Evolutionary conservation across 2,113 vertebrate genomes (phyloP).

Genomic region (Marmota flaviventris): DNA sequence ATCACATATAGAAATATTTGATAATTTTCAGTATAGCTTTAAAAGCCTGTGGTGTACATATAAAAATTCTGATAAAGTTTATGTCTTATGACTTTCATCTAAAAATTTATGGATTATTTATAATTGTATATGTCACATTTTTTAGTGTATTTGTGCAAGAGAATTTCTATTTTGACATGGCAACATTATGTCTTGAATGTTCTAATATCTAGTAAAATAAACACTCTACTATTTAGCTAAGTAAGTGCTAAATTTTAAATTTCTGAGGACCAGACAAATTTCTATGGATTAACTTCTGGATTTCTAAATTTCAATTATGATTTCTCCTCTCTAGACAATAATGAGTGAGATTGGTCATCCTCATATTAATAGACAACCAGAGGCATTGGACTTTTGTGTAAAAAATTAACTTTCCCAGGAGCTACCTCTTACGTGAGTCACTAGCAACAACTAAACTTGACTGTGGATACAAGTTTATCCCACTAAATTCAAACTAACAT

Average conservation of each 20-base stretch:
- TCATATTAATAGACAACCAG: not conserved
- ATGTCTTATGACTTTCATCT: not conserved
- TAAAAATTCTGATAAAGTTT: conserved; percentile 17
- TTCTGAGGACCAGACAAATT: not conserved
- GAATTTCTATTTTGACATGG: not conserved
- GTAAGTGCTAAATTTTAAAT: not conserved
- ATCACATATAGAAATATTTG: not conserved
- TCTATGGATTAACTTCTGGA: not conserved
- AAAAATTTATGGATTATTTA: not conserved
- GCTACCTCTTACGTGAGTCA: not conserved
- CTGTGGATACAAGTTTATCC: not conserved
- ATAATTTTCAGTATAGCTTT: not conserved
- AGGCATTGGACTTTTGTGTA: not conserved
- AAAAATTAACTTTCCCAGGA: not conserved
- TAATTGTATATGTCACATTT: not conserved
- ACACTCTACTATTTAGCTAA: not conserved
- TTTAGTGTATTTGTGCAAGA: conserved; percentile 10
- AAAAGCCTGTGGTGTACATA: not conserved
- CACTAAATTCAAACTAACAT: conserved; percentile 15
- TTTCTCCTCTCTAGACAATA: not conserved
- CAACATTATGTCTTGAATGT: not conserved
- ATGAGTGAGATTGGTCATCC: not conserved
- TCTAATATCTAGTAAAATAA: conserved; percentile 8
- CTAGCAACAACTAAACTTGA: not conserved
- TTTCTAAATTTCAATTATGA: not conserved